These are phyloP conservation scores for Diceros bicornis DNA, from an alignment of 2,797 vertebrate species.

Conservation along the genomic window DNA sequence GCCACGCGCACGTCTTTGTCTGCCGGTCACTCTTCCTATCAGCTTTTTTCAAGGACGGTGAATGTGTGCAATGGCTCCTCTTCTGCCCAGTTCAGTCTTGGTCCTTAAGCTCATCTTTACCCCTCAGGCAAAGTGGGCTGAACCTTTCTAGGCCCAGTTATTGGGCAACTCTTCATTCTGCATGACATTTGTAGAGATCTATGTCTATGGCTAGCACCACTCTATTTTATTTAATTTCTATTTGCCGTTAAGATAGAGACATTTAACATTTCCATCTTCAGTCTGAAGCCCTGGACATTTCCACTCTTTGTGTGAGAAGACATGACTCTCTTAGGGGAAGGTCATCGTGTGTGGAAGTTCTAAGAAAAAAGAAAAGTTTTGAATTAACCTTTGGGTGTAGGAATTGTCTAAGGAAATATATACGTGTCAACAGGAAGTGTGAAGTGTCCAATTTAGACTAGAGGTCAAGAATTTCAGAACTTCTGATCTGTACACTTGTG, in stretches of 20 bases:
- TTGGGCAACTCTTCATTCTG: neutral
- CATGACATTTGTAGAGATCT: rapidly evolving
- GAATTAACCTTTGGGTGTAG: neutral
- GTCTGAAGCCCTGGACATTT: rapidly evolving
- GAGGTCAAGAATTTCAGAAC: neutral
- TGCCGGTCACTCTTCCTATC: neutral
- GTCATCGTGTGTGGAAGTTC: neutral
- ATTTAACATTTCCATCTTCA: neutral
- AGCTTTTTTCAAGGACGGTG: neutral
- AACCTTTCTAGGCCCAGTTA: rapidly evolving
- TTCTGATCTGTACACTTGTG: rapidly evolving
- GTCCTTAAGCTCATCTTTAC: neutral
- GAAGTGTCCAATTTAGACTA: neutral
- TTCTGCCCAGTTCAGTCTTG: rapidly evolving
- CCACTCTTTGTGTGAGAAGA: neutral
- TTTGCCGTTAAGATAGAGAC: neutral
- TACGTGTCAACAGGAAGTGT: neutral
- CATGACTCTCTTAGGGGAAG: neutral
- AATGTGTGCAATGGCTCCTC: rapidly evolving
- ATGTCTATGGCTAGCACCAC: neutral
- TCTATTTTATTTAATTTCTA: neutral
- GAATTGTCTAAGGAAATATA: neutral
- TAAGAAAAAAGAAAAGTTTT: neutral
- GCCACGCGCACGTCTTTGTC: rapidly evolving
- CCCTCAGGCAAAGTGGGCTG: rapidly evolving